Conservation (phyloP, 1,140 invertebrate genomes). For the Andrena cerasifolii region DNA sequence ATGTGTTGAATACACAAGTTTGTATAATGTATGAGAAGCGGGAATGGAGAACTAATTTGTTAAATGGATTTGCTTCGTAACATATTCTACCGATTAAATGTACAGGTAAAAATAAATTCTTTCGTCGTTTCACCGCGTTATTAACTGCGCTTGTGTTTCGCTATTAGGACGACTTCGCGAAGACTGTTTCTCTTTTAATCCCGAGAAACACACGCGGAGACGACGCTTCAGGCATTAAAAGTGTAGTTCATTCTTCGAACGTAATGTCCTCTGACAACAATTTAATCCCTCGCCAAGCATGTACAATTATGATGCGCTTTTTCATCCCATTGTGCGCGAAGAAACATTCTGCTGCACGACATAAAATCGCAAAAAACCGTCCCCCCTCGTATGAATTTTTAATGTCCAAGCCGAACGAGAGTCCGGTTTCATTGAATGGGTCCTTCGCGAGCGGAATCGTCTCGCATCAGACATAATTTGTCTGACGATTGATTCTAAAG, state of each 20-base stretch:
- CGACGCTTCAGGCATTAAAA: too few species aligned
- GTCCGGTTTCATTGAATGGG: conserved; percentile 7
- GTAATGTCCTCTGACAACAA: neutral
- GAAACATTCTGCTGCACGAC: neutral
- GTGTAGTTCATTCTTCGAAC: neutral
- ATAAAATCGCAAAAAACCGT: neutral
- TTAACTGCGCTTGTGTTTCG: too few species aligned
- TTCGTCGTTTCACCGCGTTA: too few species aligned
- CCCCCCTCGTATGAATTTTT: neutral
- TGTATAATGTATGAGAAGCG: neutral
- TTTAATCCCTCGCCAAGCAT: neutral
- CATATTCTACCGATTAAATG: neutral
- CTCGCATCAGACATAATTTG: neutral
- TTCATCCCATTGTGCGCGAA: neutral
- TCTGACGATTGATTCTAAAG: neutral
- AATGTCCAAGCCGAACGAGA: neutral
- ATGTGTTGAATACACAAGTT: neutral
- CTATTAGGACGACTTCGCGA: too few species aligned
- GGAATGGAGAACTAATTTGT: neutral
- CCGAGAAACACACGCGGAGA: too few species aligned
- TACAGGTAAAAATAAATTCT: too few species aligned
- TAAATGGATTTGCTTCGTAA: neutral
- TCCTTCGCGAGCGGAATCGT: neutral
- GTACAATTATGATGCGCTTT: neutral
- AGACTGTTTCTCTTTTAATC: neutral